A percentile compares a stretch with the other conserved stretches of the same genome.
Evolutionary conservation across 2,113 vertebrate genomes (phyloP).

Genomic region (Ageneiosus marmoratus): DNA sequence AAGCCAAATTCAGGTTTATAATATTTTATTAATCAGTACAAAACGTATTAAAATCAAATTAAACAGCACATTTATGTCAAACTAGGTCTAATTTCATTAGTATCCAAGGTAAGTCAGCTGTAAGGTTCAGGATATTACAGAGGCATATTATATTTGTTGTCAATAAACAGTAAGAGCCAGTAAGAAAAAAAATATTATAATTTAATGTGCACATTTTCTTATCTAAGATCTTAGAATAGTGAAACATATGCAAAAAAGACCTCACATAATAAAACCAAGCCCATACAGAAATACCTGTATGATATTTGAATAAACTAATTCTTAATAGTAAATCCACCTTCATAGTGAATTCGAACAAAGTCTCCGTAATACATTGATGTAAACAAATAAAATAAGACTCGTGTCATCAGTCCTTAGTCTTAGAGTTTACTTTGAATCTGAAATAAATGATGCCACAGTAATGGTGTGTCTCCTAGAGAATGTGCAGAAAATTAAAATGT

Average conservation of each 20-base stretch:
- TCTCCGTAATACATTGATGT: no score
- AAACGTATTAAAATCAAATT: conserved; percentile 99
- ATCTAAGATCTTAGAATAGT: conserved; percentile 3
- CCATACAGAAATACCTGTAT: no score
- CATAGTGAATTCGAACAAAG: no score
- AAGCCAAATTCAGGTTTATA: conserved; percentile 69
- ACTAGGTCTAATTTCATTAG: conserved; percentile 90
- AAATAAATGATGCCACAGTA: no score
- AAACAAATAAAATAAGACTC: no score
- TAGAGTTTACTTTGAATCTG: no score
- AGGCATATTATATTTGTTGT: conserved; percentile 55
- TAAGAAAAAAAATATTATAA: conserved; percentile 20
- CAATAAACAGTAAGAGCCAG: conserved; percentile 14
- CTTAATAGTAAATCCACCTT: no score
- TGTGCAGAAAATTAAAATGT: no score
- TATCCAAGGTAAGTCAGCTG: conserved; percentile 77
- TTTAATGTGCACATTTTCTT: background rate
- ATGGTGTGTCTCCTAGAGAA: no score
- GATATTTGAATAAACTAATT: no score
- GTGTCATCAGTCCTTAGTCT: no score
- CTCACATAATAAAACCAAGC: no score
- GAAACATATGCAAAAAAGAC: background rate
- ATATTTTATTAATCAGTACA: conserved; percentile 99
- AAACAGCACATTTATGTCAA: conserved; percentile 94
- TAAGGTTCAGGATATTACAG: conserved; percentile 61